Base-by-base conservation (phyloP, 1,140 invertebrate genomes). In the Cataglyphis hispanica region DNA sequence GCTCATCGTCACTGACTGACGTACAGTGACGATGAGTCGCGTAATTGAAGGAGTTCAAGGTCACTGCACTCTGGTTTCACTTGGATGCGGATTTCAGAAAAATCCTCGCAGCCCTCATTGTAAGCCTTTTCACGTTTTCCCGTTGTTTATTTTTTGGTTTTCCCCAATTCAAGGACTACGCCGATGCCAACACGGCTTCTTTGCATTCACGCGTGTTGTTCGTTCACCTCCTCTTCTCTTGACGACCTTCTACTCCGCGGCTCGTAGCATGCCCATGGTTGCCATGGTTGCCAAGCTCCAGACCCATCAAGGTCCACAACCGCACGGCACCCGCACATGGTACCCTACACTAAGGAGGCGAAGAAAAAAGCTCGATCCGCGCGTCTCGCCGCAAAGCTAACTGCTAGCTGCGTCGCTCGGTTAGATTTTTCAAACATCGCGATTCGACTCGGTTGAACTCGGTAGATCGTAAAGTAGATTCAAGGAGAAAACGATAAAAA, bases 81-180 rank as follows among this genome's bases (percentile, higher is more conserved):
- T n/a, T n/a, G n/a, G 67, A 25, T 22, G 43, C 34, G 46, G n/a
- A n/a, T 74, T 72, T 40, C 37, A 69, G 37, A 46, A 77, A 85
- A 77, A 58, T 84, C 40, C 40, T 67, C 19, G 7, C n/a, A 43
- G 6, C n/a, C 46, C 40, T 25, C n/a, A 10, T 56, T 58, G 34
- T 58, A 74, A 40, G 58, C 13, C 46, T 60, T 37, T 69, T 31
- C 76, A 40, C 53, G 50, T 7, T 25, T 53, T 37, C 53, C 46
- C 60, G n/a, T 72, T 43, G 56, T 87, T 10, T 19, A 5, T 19
- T 19, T 19, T 50, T 50, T 50, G 16, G 16, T 19, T 85, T 87
- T 89, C 84, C 87, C 88, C 86, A 84, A 89, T 88, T 86, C 90
- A 91, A 91, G 91, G 91, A 89, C 86, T 70, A 91, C 22, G 58